Percentiles rank a stretch among this genome's conserved stretches.
Conservation (phyloP, 64 coral and sea anemone species). For the Stichodactyla helianthus region DNA sequence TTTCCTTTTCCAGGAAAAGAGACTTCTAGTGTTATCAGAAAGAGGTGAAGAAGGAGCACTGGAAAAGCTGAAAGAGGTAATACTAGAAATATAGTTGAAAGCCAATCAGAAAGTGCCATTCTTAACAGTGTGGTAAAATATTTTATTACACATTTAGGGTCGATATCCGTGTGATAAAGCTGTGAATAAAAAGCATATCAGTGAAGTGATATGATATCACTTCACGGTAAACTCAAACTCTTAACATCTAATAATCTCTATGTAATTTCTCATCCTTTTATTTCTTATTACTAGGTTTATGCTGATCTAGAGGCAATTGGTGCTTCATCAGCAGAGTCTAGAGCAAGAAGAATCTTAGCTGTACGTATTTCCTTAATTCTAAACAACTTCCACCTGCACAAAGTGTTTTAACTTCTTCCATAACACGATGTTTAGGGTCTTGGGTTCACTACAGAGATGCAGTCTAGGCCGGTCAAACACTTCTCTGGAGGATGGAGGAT, state of each 20-base stretch:
- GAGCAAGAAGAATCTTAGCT: conserved; percentile 89
- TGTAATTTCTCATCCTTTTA: neutral
- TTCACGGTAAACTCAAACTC: too few relatives aligned
- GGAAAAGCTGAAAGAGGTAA: conserved; percentile 86
- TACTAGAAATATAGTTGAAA: too few relatives aligned
- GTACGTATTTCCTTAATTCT: conserved; percentile 46
- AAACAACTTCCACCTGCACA: too few relatives aligned
- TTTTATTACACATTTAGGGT: too few relatives aligned
- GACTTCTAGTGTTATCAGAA: conserved; percentile 64
- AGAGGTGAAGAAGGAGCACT: conserved; percentile 83
- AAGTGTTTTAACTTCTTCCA: too few relatives aligned
- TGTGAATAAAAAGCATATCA: too few relatives aligned
- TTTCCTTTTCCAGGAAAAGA: conserved; percentile 63
- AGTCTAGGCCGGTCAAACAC: conserved; percentile 87
- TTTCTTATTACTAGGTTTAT: conserved; percentile 60
- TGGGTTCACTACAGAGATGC: conserved; percentile 98
- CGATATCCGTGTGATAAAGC: too few relatives aligned
- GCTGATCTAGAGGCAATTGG: conserved; percentile 93
- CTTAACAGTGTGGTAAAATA: too few relatives aligned
- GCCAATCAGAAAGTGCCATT: too few relatives aligned
- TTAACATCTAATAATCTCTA: neutral
- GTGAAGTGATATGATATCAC: too few relatives aligned
- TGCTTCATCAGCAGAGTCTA: conserved; percentile 90
- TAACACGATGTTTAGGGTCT: conserved; percentile 58
- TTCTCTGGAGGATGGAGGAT: conserved; percentile 99